Evolutionary conservation across 2,797 vertebrate genomes (phyloP).

Genomic region (Bovichtus diacanthus): DNA sequence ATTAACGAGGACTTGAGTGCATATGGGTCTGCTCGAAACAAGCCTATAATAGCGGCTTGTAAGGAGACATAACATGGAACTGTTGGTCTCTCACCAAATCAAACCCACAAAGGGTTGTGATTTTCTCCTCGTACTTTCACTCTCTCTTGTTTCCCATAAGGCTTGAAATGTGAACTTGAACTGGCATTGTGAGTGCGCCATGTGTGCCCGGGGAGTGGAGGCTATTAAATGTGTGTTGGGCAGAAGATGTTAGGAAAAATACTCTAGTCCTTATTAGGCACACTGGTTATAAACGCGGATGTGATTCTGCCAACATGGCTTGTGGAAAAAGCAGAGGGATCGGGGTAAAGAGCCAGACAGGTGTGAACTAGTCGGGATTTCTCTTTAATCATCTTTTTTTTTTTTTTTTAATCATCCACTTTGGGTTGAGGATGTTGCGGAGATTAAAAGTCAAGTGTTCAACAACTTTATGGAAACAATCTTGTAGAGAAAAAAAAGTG

Average conservation of each 20-base stretch:
- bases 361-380: conserved; percentile 44
- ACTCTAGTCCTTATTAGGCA: conserved; percentile 55
- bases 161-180: conserved; percentile 59
- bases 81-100: conserved; percentile 68
- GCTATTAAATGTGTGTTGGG: conserved; percentile 65
- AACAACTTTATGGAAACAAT: conserved; percentile 18
- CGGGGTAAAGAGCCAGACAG: conserved; percentile 38
- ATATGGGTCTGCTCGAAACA: conserved; percentile 58
- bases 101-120: conserved; percentile 45
- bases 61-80: conserved; percentile 67
- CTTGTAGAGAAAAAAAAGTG: not conserved
- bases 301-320: conserved; percentile 53
- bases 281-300: conserved; percentile 57
- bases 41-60: conserved; percentile 45
- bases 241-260: conserved; percentile 67
- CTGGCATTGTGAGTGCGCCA: conserved; percentile 53
- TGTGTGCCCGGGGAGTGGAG: conserved; percentile 44
- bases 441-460: conserved; percentile 43
- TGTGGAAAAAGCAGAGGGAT: conserved; percentile 14
- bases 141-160: conserved; percentile 57
- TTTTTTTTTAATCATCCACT: conserved; percentile 24
- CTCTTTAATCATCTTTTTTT: not conserved
- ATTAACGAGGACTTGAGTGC: conserved; percentile 58
- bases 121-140: conserved; percentile 35
- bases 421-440: conserved; percentile 15